Conservation (phyloP, 2,888 invertebrate species). For the Drosophila pseudotalamancana region DNA sequence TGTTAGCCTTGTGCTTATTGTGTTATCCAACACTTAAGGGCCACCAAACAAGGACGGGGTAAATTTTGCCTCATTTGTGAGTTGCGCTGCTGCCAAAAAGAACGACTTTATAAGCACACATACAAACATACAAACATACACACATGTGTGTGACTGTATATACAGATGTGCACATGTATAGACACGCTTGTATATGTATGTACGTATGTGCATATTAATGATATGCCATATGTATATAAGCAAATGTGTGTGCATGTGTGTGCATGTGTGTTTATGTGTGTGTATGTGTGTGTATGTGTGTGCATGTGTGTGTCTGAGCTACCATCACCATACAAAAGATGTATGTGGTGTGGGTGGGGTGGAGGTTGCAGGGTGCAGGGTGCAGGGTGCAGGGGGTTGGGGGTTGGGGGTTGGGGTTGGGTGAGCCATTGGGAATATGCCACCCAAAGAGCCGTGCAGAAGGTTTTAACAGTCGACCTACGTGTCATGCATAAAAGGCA, state of each 20-base stretch:
- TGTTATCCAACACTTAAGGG: constrained; percentile 29
- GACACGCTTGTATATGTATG: neutral
- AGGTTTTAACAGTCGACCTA: constrained; percentile 48
- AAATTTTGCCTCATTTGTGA: constrained; percentile 22
- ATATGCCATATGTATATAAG: neutral
- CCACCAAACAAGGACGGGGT: neutral
- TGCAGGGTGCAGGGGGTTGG: neutral
- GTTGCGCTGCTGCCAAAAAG: constrained; percentile 14
- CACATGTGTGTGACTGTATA: too few relatives aligned
- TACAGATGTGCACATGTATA: neutral
- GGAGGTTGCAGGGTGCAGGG: neutral
- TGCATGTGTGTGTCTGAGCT: constrained; percentile 18
- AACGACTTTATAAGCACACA: constrained; percentile 24
- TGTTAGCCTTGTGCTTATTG: constrained; percentile 8
- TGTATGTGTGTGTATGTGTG: neutral
- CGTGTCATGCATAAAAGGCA: constrained; percentile 53
- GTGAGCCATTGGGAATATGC: neutral
- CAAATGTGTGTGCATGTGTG: neutral
- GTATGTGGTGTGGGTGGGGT: too few relatives aligned
- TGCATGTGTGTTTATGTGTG: neutral
- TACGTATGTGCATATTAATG: neutral
- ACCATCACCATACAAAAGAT: too few relatives aligned
- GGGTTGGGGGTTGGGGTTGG: neutral
- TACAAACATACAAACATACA: neutral
- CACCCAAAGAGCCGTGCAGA: constrained; percentile 22